These are phyloP conservation scores for Pterocles burchelli DNA, from an alignment of 2,113 vertebrate species.

Conservation along the genomic window DNA sequence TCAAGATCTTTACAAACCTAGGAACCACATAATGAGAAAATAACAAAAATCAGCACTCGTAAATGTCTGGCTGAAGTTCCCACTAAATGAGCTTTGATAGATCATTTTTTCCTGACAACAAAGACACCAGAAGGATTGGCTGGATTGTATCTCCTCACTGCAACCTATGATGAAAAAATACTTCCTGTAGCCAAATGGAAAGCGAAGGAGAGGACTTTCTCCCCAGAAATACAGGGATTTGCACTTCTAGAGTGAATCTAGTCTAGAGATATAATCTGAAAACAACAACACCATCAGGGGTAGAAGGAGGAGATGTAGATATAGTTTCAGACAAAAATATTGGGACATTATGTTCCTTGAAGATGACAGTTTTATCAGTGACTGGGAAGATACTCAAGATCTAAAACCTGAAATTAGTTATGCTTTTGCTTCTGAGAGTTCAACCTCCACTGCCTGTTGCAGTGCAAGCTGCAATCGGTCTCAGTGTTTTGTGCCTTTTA, in stretches of 20 bases:
- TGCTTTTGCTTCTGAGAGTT: background rate
- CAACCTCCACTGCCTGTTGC: background rate
- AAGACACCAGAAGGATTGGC: background rate
- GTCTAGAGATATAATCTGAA: background rate
- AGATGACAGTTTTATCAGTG: background rate
- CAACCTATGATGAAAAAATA: slow-evolving; percentile 5
- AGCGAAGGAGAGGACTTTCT: background rate
- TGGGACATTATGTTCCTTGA: background rate
- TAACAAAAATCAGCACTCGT: slow-evolving; percentile 18
- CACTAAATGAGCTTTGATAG: slow-evolving; percentile 11
- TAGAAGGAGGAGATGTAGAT: background rate
- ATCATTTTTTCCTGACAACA: slow-evolving; percentile 23
- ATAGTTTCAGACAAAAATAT: background rate
- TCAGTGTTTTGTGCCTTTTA: background rate
- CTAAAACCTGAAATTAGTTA: background rate
- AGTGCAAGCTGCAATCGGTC: background rate
- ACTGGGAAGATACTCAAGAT: background rate
- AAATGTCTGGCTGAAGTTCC: slow-evolving; percentile 27
- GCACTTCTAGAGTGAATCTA: background rate
- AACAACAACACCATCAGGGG: background rate
- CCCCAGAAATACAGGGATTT: background rate
- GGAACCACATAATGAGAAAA: slow-evolving; percentile 46
- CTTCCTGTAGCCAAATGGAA: background rate
- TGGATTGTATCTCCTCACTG: background rate
- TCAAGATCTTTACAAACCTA: slow-evolving; percentile 59